Evolutionary conservation across 2,888 invertebrate species (phyloP).

Genomic region (Epinotia demarniana): DNA sequence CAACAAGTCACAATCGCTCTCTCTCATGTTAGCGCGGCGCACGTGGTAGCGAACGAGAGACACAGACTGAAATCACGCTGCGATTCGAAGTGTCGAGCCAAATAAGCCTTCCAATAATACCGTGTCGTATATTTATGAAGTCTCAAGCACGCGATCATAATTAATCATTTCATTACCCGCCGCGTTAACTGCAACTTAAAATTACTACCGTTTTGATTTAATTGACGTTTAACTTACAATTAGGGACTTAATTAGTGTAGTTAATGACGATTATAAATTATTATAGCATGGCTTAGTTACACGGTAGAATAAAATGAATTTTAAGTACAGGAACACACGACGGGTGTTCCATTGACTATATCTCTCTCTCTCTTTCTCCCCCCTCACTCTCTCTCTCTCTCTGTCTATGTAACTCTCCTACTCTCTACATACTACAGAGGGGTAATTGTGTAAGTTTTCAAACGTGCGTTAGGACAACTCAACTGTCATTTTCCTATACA

Average conservation of each 20-base stretch:
- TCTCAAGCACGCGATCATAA: slow-evolving; percentile 14
- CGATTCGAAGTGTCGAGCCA: neutral
- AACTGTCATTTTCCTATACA: no score
- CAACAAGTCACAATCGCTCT: neutral
- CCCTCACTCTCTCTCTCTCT: no score
- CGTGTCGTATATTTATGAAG: slow-evolving; percentile 1
- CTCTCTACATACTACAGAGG: no score
- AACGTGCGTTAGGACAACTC: no score
- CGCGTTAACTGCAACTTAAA: slow-evolving; percentile 1
- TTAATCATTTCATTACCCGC: slow-evolving; percentile 13
- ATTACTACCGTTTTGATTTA: slow-evolving; percentile 20
- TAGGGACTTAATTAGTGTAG: neutral
- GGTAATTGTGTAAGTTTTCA: no score
- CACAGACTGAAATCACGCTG: neutral
- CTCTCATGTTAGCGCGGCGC: no score
- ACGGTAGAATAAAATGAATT: neutral
- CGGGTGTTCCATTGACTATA: no score
- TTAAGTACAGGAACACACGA: neutral
- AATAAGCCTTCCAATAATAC: neutral
- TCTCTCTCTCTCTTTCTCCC: no score
- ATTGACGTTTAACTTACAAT: slow-evolving; percentile 10
- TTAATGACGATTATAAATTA: neutral
- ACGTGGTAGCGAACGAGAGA: no score
- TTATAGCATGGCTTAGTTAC: neutral
- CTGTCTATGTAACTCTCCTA: no score